Evolutionary conservation across 1,140 invertebrate species (phyloP).

Genomic region (Colletes latitarsis): DNA sequence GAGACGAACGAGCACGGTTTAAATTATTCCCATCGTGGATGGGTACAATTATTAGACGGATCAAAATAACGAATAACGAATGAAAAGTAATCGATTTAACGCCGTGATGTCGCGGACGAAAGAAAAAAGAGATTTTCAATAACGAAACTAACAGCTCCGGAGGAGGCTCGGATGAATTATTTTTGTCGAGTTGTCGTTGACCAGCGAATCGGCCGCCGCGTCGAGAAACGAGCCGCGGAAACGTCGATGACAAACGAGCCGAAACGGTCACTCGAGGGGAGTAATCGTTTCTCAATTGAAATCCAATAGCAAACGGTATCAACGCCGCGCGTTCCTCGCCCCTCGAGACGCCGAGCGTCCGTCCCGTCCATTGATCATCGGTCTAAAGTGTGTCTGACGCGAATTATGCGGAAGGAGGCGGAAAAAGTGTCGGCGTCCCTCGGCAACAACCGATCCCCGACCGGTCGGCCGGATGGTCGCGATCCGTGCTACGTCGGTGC

Average conservation of each 20-base stretch:
- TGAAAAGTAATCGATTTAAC: too few species aligned
- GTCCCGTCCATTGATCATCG: conserved; percentile 56
- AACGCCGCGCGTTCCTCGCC: conserved; percentile 64
- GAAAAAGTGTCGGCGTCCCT: conserved; percentile 8
- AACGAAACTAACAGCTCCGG: too few species aligned
- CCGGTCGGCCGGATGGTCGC: not conserved
- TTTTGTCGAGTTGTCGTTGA: not conserved
- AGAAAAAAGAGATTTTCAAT: too few species aligned
- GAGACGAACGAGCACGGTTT: too few species aligned
- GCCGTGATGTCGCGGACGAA: too few species aligned
- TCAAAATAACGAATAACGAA: too few species aligned
- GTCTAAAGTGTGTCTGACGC: conserved; percentile 68
- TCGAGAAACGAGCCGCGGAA: conserved; percentile 11
- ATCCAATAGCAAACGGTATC: conserved; percentile 74
- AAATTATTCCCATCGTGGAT: too few species aligned
- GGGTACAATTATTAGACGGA: too few species aligned
- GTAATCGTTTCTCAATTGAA: conserved; percentile 82
- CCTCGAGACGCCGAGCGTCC: conserved; percentile 32
- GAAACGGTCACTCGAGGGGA: conserved; percentile 77
- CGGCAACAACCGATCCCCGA: not conserved
- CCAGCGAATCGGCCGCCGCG: not conserved
- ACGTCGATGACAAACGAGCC: conserved; percentile 73
- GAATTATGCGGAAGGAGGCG: conserved; percentile 60
- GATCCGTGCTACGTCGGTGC: not conserved
- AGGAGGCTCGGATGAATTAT: not conserved